phyloP scores from a whole-genome alignment of 2,797 vertebrate species.

The Buceros bicornis region DNA sequence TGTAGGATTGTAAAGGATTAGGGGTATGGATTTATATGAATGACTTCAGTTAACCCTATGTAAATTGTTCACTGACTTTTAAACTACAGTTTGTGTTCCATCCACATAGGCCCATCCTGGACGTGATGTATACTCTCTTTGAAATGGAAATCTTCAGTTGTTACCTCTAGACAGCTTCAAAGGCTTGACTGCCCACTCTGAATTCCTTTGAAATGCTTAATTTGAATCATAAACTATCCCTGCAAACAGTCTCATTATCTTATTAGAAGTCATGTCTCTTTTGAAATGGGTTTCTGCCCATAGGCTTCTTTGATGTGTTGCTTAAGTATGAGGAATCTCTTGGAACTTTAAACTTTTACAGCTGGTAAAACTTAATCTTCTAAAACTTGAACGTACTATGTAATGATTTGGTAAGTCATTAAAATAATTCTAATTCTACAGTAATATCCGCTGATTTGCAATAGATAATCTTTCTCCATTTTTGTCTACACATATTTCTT shows the following conservation, averaged over 20 bases:
- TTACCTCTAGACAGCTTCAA: constrained; percentile 21
- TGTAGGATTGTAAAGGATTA: background rate
- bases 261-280: background rate
- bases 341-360: background rate
- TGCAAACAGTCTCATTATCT: constrained; percentile 16
- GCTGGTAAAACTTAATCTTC: background rate
- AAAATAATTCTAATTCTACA: background rate
- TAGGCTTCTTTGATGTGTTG: background rate
- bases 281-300: background rate
- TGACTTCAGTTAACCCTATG: background rate
- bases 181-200: background rate
- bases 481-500: background rate
- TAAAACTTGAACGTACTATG: background rate
- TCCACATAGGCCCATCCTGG: background rate
- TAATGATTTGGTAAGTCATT: background rate
- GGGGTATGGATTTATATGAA: background rate
- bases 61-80: background rate
- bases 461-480: background rate
- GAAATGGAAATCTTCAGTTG: constrained; percentile 42
- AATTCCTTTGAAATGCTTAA: constrained; percentile 48
- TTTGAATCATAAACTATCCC: constrained; percentile 22
- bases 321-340: background rate
- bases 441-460: background rate
- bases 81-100: background rate
- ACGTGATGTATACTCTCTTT: background rate